Evolutionary conservation across 2,888 invertebrate genomes (phyloP).

Genomic region (Drosophila cognata): DNA sequence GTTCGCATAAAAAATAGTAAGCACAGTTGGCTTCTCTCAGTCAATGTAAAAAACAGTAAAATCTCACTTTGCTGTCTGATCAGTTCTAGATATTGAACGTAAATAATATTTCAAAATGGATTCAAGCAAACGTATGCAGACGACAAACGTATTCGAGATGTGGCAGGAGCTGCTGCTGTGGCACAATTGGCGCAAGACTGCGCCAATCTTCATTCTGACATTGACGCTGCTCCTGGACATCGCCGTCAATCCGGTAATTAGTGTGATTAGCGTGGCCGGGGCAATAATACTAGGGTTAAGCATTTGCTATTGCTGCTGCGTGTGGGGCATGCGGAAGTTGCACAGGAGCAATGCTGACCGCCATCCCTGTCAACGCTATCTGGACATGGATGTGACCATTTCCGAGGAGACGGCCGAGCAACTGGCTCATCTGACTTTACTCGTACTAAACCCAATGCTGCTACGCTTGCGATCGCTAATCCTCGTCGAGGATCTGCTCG

Average conservation of each 20-base stretch:
- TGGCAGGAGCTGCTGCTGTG: conserved; percentile 43
- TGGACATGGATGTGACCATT: conserved; percentile 42
- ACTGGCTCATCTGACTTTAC: conserved; percentile 22
- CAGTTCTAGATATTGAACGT: background rate
- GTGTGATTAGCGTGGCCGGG: conserved; percentile 50
- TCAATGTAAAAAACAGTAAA: background rate
- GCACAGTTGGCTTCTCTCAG: conserved; percentile 20
- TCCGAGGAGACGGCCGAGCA: conserved; percentile 30
- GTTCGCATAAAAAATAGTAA: background rate
- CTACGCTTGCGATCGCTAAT: conserved; percentile 30
- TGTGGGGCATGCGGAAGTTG: conserved; percentile 45
- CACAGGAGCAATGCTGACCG: conserved; percentile 26
- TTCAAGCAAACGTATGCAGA: background rate
- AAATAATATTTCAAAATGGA: conserved; percentile 27
- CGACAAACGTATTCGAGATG: background rate
- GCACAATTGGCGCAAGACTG: conserved; percentile 53
- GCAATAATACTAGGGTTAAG: conserved; percentile 21
- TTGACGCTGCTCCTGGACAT: conserved; percentile 51
- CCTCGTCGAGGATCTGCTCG: conserved; percentile 39
- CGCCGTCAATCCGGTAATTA: conserved; percentile 42
- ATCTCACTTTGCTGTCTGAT: background rate
- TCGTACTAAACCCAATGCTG: conserved; percentile 30
- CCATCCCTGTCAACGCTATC: conserved; percentile 44
- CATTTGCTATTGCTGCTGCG: conserved; percentile 43
- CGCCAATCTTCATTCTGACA: conserved; percentile 25